Base-by-base conservation (phyloP, 2,888 invertebrate genomes). In the Andrena haemorrhoa region DNA sequence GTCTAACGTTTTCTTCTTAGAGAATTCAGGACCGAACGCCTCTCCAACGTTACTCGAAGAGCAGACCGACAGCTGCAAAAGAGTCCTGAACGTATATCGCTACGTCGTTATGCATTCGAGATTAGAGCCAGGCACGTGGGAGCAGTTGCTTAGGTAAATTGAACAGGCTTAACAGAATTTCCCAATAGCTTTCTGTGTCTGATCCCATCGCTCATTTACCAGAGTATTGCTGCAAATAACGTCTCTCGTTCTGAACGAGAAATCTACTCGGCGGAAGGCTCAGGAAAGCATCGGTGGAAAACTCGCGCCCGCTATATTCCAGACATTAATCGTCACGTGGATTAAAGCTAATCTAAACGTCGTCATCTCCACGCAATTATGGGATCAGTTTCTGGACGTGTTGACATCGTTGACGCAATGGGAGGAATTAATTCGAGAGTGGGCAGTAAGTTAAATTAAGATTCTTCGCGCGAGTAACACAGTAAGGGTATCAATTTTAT, bases 321-420 rank as follows among this genome's bases (percentile, higher is more conserved):
- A 99, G 95, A 99, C 99, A 0, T 94, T 99, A 66, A 98, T 99
- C 87, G 98, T 99, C 84, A 99, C 99, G 2, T 99, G 99, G 99
- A 99, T 99, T 89, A 98, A 98, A 91, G 99, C 99, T 0, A 99
- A 99, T 94, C 95, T 99, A 88, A 98, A 98, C 93, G 98, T 99
- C 6, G 96, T 97, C 3, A 98, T 99, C 79, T 97, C 97, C 75
- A 95, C 97, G 6, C 97, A 98, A 90, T 94, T 99, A 61, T 99
- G 99, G 99, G 98, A 99, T 94, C 97, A 97, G 92, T 98, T 99
- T 93, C 96, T 98, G 91, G 96, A 96, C 81, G 97, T 98, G 10
- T 95, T 99, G 23, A 97, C 97, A 0, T 96, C 98, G 1, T 95
- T 99, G 6, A 98, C 98, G 0, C 97, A 97, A 87, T 98, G 98